Base-by-base conservation (phyloP, 2,113 vertebrate species). In the Zosterops pallidus region DNA sequence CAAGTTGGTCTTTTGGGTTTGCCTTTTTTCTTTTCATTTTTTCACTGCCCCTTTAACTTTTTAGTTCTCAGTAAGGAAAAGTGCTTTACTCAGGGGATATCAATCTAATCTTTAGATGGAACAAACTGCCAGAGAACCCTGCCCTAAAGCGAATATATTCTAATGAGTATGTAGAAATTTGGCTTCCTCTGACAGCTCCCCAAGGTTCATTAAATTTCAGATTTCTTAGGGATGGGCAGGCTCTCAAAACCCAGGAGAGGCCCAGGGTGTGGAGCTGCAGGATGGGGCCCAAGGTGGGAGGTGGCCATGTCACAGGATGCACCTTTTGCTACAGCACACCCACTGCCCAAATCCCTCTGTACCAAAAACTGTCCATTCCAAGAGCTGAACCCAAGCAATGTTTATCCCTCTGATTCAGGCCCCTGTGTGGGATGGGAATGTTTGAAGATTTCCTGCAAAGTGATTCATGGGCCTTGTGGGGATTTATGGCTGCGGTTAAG, bases 381-480 rank as follows among this genome's bases (percentile, higher is more conserved):
- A 28, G 24, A 77, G 44, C 35, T 72, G 81, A 86, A 77, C 26
- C 63, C 13, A 5, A 41, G 44, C 39, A 50, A 47, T 6, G 10
- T 59, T 82, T 46, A 62, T 52, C 31, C n/a, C 37, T 88, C 60
- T 84, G 83, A 90, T 92, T 91, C 91, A 94, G 86, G 75, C 68
- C 59, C 20, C 42, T 92, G 83, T 70, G 91, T 96, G 92, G 94
- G 95, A 94, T 92, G 90, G 2, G 17, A 91, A 90, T 37, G 26
- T 60, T 41, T 94, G 90, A 92, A 91, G 44, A 90, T 88, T 95
- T 96, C 79, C 95, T 94, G 95, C 21, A 46, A 83, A 90, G 50
- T 86, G 90, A 96, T 81, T 97, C 94, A 97, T 83, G 57, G 82
- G 81, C 71, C 77, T 44, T 52, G 70, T 25, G 65, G 83, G 74